A percentile compares a stretch with the other conserved stretches of the same genome.
These are phyloP conservation scores for Harpagifer antarcticus DNA, from an alignment of 2,797 vertebrate species.

Conservation along the genomic window DNA sequence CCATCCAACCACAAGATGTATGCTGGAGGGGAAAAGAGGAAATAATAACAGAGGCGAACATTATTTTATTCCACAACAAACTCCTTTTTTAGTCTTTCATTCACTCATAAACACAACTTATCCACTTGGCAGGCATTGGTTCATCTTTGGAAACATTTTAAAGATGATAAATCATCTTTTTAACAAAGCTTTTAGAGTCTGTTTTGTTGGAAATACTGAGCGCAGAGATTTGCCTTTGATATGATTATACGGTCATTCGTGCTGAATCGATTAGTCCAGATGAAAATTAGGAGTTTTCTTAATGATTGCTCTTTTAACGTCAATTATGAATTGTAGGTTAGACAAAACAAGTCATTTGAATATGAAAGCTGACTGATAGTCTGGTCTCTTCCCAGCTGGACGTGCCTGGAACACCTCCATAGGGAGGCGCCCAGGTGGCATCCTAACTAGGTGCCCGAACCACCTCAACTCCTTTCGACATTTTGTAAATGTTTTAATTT, in stretches of 20 bases:
- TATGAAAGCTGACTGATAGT: not conserved
- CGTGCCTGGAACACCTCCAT: no score
- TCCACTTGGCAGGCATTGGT: not conserved
- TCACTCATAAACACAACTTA: not conserved
- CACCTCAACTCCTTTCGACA: no score
- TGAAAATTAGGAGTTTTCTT: not conserved
- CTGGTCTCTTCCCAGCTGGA: no score
- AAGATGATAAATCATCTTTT: not conserved
- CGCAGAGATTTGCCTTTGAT: not conserved
- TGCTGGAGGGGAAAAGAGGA: not conserved
- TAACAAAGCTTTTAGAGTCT: not conserved
- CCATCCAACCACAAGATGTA: not conserved
- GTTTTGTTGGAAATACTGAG: not conserved
- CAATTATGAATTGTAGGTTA: not conserved
- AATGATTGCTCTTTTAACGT: not conserved
- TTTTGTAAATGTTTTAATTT: not conserved
- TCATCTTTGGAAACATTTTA: no score
- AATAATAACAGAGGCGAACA: not conserved
- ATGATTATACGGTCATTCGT: not conserved
- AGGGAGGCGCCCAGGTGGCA: no score
- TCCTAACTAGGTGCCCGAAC: no score
- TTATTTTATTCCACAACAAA: not conserved
- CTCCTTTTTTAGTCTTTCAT: not conserved
- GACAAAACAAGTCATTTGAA: not conserved
- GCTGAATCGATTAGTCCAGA: not conserved